phyloP scores from a whole-genome alignment of 2,888 invertebrate genomes.

The Idaea straminata region DNA sequence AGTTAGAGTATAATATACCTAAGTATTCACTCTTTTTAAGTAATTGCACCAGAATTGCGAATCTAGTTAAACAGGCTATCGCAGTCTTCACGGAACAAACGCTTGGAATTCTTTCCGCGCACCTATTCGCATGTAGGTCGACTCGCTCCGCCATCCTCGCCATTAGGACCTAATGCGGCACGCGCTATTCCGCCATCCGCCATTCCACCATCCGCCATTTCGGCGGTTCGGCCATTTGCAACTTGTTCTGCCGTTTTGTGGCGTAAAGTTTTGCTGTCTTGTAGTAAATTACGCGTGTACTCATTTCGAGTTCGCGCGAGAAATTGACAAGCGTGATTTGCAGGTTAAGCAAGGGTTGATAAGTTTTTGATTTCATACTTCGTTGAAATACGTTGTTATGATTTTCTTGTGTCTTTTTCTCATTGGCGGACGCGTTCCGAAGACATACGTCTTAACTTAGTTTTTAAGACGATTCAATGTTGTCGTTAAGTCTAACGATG shows the following conservation, averaged over 20 bases:
- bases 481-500: too few species aligned
- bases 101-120: neutral
- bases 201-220: conserved; percentile 18
- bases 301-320: conserved; percentile 9
- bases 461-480: too few species aligned
- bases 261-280: conserved; percentile 4
- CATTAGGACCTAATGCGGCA: conserved; percentile 5
- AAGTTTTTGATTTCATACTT: neutral
- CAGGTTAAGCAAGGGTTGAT: neutral
- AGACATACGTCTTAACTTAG: too few species aligned
- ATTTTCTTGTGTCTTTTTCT: neutral
- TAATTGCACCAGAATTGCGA: neutral
- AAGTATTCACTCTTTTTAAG: neutral
- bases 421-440: too few species aligned
- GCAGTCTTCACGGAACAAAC: neutral
- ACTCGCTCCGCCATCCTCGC: neutral
- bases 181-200: conserved; percentile 14
- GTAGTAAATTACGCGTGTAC: conserved; percentile 27
- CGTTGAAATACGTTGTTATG: neutral
- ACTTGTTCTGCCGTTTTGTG: conserved; percentile 21
- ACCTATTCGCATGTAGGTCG: neutral
- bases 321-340: conserved; percentile 8
- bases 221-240: conserved; percentile 24
- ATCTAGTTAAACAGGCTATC: neutral
- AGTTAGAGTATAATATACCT: neutral